phyloP scores from a whole-genome alignment of 2,797 vertebrate genomes.

The Halcyon badia region DNA sequence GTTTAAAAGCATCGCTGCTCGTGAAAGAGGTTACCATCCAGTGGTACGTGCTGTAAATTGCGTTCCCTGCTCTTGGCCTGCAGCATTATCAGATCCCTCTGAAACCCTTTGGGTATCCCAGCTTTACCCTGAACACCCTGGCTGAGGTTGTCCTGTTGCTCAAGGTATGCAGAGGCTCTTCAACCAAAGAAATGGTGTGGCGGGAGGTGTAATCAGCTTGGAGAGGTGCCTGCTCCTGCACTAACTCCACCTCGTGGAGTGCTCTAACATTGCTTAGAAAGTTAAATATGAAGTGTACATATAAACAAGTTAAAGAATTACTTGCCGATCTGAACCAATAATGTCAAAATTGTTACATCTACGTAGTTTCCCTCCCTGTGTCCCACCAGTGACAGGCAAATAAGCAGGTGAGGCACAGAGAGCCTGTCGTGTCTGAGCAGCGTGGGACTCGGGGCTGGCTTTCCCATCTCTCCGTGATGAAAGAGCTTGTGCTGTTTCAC shows the following conservation, averaged over 20 bases:
- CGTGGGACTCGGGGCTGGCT: neutral
- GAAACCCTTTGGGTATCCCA: neutral
- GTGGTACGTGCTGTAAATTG: neutral
- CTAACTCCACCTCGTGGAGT: fast-evolving
- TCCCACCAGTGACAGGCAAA: neutral
- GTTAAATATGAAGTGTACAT: fast-evolving
- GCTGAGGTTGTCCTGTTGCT: neutral
- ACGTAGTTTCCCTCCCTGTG: neutral
- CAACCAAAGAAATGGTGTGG: neutral
- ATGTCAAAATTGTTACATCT: neutral
- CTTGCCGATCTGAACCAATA: neutral
- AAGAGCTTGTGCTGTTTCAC: neutral
- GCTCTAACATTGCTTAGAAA: neutral
- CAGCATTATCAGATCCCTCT: neutral
- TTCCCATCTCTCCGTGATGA: neutral
- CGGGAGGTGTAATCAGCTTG: neutral
- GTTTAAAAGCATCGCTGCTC: neutral
- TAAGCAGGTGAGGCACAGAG: neutral
- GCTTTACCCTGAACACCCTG: neutral
- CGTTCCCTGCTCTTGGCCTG: neutral
- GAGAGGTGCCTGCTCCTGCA: neutral
- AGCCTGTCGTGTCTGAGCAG: neutral
- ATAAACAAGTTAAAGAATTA: neutral
- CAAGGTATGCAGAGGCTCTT: neutral
- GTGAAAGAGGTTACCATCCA: neutral